Evolutionary conservation across 2,888 invertebrate genomes (phyloP), one percentile per base, ranked within the genome.

Genomic region (Lottia gigantea): DNA sequence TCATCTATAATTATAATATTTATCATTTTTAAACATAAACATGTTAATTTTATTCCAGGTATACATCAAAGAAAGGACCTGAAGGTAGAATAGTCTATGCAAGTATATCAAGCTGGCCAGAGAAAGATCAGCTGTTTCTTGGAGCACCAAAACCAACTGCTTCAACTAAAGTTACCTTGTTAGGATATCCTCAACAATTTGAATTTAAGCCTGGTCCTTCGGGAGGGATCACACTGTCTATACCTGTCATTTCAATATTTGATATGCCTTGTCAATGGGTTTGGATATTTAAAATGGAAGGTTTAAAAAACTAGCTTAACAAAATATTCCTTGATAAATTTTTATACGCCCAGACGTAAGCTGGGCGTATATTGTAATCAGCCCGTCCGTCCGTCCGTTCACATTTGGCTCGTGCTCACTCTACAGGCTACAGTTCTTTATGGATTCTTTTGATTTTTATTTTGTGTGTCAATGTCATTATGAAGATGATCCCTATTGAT

Each of bases 21-120:
- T 31, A 2, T 31, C 31, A 31, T 31, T 6, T 6, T 31, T 31
- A 31, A 31, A 31, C 2, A 31, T 31, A n/a, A n/a, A n/a, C n/a
- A n/a, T 31, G 31, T 31, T 31, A 6, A 31, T 4, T 31, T 4
- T 46, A 14, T 62, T 40, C 15, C 67, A 79, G 79, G 79, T 79
- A 79, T 67, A 80, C 80, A 8, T 62, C 65, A 45, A 78, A 77
- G 62, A 70, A 67, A 15, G 46, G 67, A 47, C 16, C 63, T 0
- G 70, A 25, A 16, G 68, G 72, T n/a, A 71, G 68, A 47, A 67
- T 69, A 23, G 89, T 94, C 19, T 95, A 93, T 86, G 94, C 93
- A 0, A 91, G 92, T 66, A 88, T 92, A 40, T 88, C 95, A 47
- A 86, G 91, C 1, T 95, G 95, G 94, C 95, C 95, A 0, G 83